phyloP scores from a whole-genome alignment of 2,113 vertebrate species.

The Anoura caudifer region DNA sequence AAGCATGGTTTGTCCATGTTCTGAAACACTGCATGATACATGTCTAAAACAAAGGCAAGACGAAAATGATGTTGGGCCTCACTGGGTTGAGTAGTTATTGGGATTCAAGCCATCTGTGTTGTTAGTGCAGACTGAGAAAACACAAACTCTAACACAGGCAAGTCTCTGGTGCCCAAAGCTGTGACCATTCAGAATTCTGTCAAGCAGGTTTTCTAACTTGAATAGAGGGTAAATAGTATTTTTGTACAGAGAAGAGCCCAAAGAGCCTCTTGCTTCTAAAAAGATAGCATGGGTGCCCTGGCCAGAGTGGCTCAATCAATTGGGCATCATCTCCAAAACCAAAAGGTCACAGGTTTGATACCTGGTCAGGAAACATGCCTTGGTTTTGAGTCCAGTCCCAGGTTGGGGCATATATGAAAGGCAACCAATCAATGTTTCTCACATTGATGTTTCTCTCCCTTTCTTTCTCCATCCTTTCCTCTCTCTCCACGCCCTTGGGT shows the following conservation, averaged over 20 bases:
- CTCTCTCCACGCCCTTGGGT: too few species aligned
- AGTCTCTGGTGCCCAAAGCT: not conserved
- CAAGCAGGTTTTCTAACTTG: not conserved
- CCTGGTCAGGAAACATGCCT: too few species aligned
- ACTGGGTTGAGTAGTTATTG: not conserved
- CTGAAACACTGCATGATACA: not conserved
- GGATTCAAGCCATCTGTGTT: not conserved
- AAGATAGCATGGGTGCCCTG: not conserved
- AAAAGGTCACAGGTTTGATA: too few species aligned
- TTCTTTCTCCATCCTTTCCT: too few species aligned
- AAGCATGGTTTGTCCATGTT: not conserved
- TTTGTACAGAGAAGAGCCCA: not conserved
- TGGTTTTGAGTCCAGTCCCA: too few species aligned
- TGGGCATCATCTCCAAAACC: too few species aligned
- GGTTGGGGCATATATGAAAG: too few species aligned
- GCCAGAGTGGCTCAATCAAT: too few species aligned
- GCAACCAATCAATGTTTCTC: too few species aligned
- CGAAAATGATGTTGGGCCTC: not conserved
- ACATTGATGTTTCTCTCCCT: too few species aligned
- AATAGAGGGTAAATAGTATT: not conserved
- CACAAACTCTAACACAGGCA: not conserved
- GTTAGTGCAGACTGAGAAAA: not conserved
- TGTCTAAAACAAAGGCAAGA: not conserved
- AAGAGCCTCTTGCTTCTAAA: not conserved
- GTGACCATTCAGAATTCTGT: constrained; percentile 7